Base-by-base conservation (phyloP, 2,888 invertebrate genomes). In the Lochmaea crataegi region DNA sequence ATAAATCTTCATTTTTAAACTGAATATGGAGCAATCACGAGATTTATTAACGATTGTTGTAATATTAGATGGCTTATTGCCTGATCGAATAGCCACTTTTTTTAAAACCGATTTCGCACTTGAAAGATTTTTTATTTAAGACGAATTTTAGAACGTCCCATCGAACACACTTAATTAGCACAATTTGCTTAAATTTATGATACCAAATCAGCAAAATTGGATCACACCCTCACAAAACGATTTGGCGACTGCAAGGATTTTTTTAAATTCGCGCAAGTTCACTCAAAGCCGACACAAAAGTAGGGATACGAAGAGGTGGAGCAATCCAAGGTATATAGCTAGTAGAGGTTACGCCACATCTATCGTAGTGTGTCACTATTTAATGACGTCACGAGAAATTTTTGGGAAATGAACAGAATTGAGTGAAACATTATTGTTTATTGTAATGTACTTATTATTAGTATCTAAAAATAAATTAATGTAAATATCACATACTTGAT, bases 1-100 rank as follows among this genome's bases (percentile, higher is more conserved):
- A 82, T 82, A 84, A 82, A 85, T 83, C 85, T 86, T 86, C 86
- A 86, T 86, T 83, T 85, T 86, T 75, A 78, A 78, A 68, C 56
- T 18, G 66, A 63, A 11, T 63, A 18, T 32, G 11, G 61, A 61
- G 12, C 14, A 60, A n/a, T 38, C 48, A 65, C 58, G 58, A 66
- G 51, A 48, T 60, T 53, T 48, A 18, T 68, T 53, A 68, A 69
- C 66, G 56, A 68, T 16, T 66, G 32, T 63, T 18, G 1, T 22
- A 48, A 45, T 22, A 45, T 64, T 45, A 42, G 41, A 61, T 10
- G 41, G n/a, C 14, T 61, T 41, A 41, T 42, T 42, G 41, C 10
- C 41, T 12, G 63, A 32, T 41, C 61, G 38, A 65, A 56, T 61
- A 60, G 65, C 58, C 63, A 66, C 56, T 56, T 0, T 16, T 7